Base-by-base conservation (phyloP, 2,888 invertebrate genomes). In the Lydus trimaculatus region DNA sequence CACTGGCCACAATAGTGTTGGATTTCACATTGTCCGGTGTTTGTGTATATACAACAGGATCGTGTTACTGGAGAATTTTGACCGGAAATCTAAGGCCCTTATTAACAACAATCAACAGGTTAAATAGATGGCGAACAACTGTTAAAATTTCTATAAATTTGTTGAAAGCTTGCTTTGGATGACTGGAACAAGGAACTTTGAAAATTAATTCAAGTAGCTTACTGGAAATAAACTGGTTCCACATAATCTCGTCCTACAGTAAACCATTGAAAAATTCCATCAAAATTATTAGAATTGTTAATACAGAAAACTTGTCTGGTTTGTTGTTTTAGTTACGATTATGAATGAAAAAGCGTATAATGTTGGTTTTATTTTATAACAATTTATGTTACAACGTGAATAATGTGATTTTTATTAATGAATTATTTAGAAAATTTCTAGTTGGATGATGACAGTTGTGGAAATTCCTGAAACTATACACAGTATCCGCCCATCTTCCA, bases 181-280 rank as follows among this genome's bases (percentile, higher is more conserved):
- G 67, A 63, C 31, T 67, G 70, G 63, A 48, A 67, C 67, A 58
- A 67, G 63, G 67, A 70, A 70, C 67, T 67, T 67, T 72, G 73
- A 73, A 78, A 79, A 79, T 80, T 79, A 80, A 80, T 80, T 80
- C 79, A 74, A 79, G 80, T 76, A 77, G 78, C 78, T 79, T 72
- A 75, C 75, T 73, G 20, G 75, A 77, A 76, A 79, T 78, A 79
- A 79, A 80, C 80, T 79, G 79, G 80, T 79, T 80, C 76, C 71
- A 75, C 20, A 48, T 78, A 79, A 78, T 79, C 79, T 76, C 72
- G 72, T 65, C 65, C 23, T 68, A 63, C 70, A 75, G 73, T 70
- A 65, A 74, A 69, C 68, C 78, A 75, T 56, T 48, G 60, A 59
- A 52, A 65, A 71, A 62, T 59, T 67, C 59, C 68, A 69, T 52